These are phyloP conservation scores for Dryobates pubescens DNA, from an alignment of 2,797 vertebrate genomes.

Conservation along the genomic window DNA sequence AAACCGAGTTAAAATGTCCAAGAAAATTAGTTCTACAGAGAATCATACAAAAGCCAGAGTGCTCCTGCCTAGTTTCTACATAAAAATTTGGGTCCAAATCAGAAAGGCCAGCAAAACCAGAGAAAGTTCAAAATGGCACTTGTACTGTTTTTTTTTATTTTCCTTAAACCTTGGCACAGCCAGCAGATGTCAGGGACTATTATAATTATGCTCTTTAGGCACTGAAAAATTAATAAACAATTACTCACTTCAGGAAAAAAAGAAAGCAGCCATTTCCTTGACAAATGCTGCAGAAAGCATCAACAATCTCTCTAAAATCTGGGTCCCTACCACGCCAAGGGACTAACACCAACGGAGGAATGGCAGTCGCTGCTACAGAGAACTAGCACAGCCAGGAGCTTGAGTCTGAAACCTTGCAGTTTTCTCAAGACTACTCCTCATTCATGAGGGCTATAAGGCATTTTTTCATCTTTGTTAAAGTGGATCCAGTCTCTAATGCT, in stretches of 20 bases:
- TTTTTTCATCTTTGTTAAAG: background rate
- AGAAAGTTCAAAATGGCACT: constrained; percentile 11
- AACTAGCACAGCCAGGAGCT: background rate
- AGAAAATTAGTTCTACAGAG: background rate
- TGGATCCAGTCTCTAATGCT: background rate
- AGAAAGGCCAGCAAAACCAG: background rate
- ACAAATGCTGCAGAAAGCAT: constrained; percentile 47
- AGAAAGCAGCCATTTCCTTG: constrained; percentile 37
- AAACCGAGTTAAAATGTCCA: background rate
- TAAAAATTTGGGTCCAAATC: constrained; percentile 2
- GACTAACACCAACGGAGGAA: background rate
- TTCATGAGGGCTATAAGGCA: background rate
- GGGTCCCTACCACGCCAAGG: background rate
- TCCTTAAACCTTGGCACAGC: constrained; percentile 59
- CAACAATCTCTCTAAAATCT: constrained; percentile 20
- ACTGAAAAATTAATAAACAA: constrained; percentile 75
- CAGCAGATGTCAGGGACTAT: constrained; percentile 68
- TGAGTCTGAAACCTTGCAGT: background rate
- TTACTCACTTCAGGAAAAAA: constrained; percentile 45
- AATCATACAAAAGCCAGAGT: background rate
- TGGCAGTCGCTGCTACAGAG: background rate
- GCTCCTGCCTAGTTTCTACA: background rate
- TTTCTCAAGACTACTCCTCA: background rate
- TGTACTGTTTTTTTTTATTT: constrained; percentile 9
- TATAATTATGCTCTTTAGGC: constrained; percentile 69